Evolutionary conservation across 2,113 vertebrate genomes (phyloP).

Genomic region (Anolis sagrei): DNA sequence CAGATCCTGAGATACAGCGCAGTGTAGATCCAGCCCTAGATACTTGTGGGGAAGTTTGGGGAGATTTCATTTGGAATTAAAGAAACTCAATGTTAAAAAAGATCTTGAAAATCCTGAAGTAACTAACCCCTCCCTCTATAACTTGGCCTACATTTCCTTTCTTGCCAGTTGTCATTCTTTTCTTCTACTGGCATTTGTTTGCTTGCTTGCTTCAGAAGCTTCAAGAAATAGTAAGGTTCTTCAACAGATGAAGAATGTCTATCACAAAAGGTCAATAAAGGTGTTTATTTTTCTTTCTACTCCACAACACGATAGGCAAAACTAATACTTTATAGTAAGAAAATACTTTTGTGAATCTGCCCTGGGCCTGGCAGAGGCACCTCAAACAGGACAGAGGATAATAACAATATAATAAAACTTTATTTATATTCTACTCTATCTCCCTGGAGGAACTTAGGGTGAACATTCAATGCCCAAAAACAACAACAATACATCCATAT

Average conservation of each 20-base stretch:
- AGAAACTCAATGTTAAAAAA: not conserved
- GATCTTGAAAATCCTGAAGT: not conserved
- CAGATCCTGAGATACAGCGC: too few relatives aligned
- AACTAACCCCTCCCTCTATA: not conserved
- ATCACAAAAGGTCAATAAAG: not conserved
- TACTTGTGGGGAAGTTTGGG: not conserved
- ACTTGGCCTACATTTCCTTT: not conserved
- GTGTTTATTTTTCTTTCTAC: not conserved
- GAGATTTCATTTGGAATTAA: constrained; percentile 18
- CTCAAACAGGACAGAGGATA: too few relatives aligned
- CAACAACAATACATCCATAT: too few relatives aligned
- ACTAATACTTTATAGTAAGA: not conserved
- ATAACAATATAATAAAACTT: too few relatives aligned
- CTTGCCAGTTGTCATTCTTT: not conserved
- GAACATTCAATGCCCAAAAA: too few relatives aligned
- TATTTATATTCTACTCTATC: too few relatives aligned
- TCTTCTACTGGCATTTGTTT: not conserved
- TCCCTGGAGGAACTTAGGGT: too few relatives aligned
- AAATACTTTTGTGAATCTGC: not conserved
- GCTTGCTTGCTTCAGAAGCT: not conserved
- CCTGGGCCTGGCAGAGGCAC: not conserved
- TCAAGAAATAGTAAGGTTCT: not conserved
- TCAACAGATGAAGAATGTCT: not conserved
- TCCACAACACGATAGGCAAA: not conserved
- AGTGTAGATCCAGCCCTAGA: not conserved